These are phyloP conservation scores for Sarcoramphus papa DNA, from an alignment of 2,797 vertebrate genomes.

Conservation along the genomic window DNA sequence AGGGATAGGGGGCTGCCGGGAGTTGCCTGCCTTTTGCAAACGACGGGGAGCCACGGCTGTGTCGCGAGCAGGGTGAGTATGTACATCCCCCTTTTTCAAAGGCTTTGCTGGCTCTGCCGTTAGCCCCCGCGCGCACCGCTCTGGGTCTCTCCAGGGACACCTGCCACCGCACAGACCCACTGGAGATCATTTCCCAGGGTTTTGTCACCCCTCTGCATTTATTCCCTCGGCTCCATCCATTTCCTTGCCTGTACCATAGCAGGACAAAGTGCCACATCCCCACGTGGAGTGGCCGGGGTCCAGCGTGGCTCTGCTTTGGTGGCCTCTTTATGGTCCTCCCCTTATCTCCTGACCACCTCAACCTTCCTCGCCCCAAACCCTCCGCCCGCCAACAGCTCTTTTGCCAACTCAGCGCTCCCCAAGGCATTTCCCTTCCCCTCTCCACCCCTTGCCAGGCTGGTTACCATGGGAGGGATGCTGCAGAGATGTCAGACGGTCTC, in stretches of 20 bases:
- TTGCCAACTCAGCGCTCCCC: not conserved
- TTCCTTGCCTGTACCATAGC: not conserved
- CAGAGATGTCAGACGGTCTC: not conserved
- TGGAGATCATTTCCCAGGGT: not conserved
- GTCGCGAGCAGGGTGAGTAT: not conserved
- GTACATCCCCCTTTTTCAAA: not conserved
- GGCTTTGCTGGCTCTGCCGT: not conserved
- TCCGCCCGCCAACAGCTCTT: not conserved
- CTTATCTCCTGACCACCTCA: not conserved
- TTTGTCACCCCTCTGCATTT: not conserved
- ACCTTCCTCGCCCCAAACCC: not conserved
- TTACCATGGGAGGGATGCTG: not conserved
- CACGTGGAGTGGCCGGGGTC: accelerated
- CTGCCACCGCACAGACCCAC: accelerated
- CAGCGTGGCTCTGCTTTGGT: not conserved
- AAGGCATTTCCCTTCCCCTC: not conserved
- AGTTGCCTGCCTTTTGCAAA: not conserved
- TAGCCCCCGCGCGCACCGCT: accelerated
- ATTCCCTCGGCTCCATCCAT: not conserved
- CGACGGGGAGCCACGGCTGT: not conserved
- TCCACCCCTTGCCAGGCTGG: not conserved
- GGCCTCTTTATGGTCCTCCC: not conserved
- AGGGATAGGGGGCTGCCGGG: not conserved
- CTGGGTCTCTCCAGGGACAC: not conserved
- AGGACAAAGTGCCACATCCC: not conserved